These are phyloP conservation scores for Nanorana parkeri DNA, from an alignment of 2,113 vertebrate genomes.

Conservation along the genomic window DNA sequence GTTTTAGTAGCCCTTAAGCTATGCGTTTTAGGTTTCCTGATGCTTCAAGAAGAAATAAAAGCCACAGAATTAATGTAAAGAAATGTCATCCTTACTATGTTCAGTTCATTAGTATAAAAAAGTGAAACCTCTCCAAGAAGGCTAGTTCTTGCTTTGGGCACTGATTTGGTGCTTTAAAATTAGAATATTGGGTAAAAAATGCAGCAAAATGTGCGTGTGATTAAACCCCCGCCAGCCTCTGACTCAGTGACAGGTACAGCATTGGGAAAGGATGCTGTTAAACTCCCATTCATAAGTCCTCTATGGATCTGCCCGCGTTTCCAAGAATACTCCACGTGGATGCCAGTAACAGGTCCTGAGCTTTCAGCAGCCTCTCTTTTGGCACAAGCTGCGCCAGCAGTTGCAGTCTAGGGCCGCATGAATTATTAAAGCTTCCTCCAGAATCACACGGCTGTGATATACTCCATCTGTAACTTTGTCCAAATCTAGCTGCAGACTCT, in stretches of 20 bases:
- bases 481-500: neutral
- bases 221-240: conserved; percentile 31
- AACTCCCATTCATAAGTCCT: conserved; percentile 34
- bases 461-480: neutral
- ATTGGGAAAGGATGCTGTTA: conserved; percentile 57
- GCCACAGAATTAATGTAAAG: no score
- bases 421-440: conserved; percentile 32
- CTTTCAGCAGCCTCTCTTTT: conserved; percentile 45
- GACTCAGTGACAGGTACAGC: conserved; percentile 11
- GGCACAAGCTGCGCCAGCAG: conserved; percentile 45
- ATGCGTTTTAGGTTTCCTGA: no score
- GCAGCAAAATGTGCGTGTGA: conserved; percentile 2
- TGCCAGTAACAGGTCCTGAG: conserved; percentile 59
- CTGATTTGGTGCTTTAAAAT: conserved; percentile 6
- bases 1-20: no score
- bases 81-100: no score
- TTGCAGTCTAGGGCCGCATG: conserved; percentile 46
- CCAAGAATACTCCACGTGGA: neutral
- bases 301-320: neutral
- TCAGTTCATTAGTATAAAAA: neutral
- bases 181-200: neutral
- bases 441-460: neutral
- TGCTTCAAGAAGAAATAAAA: no score
- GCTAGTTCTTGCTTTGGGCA: neutral
- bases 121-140: neutral